phyloP scores from a whole-genome alignment of 2,113 vertebrate genomes.

The Leptocoma aspasia region DNA sequence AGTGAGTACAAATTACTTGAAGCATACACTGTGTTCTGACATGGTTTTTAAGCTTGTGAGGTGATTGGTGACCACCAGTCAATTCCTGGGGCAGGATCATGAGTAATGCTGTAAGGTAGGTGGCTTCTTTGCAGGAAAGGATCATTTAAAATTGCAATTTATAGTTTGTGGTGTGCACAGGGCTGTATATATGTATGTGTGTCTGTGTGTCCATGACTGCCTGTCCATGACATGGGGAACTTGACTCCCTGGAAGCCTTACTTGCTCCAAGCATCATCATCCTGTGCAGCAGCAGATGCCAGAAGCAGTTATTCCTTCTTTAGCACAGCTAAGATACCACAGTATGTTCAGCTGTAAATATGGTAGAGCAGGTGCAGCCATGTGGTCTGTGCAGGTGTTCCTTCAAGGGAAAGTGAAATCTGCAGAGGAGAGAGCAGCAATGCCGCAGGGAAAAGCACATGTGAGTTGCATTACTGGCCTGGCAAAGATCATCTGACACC shows the following conservation, averaged over 20 bases:
- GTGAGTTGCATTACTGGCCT: background rate
- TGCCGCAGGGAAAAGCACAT: background rate
- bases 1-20: background rate
- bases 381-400: background rate
- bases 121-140: background rate
- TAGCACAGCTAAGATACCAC: background rate
- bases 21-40: background rate
- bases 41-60: background rate
- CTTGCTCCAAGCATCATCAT: background rate
- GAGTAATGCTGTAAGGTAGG: background rate
- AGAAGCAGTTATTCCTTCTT: background rate
- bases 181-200: background rate
- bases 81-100: background rate
- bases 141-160: background rate
- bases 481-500: background rate
- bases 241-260: background rate
- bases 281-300: background rate
- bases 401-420: background rate
- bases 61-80: background rate
- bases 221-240: background rate
- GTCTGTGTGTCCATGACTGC: background rate
- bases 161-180: background rate
- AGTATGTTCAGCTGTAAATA: background rate
- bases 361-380: background rate
- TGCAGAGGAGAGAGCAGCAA: background rate